phyloP scores from a whole-genome alignment of 2,888 invertebrate genomes.

The Ernsta delagoae region DNA sequence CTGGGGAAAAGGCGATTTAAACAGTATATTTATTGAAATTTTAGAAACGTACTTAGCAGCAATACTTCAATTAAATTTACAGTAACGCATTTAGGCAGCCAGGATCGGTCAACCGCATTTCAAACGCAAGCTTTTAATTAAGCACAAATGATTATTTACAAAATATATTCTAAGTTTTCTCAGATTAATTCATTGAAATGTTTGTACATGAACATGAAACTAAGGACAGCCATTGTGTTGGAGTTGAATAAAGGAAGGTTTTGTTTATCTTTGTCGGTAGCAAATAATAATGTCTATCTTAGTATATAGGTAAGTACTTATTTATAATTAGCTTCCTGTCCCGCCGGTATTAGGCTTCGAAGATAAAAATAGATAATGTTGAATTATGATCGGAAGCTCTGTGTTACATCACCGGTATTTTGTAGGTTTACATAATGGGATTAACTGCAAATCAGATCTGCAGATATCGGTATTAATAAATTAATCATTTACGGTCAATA shows the following conservation, averaged over 20 bases:
- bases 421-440: too few relatives aligned
- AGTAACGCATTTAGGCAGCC: background rate
- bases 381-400: background rate
- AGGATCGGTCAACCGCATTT: slow-evolving; percentile 27
- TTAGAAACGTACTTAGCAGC: background rate
- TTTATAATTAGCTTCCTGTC: background rate
- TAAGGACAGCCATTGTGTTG: slow-evolving; percentile 1
- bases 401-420: background rate
- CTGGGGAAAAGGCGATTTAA: background rate
- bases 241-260: slow-evolving; percentile 7
- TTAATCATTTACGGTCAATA: too few relatives aligned
- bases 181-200: background rate
- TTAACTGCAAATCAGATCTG: too few relatives aligned
- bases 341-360: background rate
- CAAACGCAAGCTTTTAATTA: slow-evolving; percentile 33
- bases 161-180: background rate
- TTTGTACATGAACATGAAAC: background rate
- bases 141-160: slow-evolving; percentile 11
- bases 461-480: too few relatives aligned
- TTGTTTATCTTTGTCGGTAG: background rate
- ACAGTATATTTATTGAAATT: background rate
- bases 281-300: background rate
- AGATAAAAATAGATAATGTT: background rate
- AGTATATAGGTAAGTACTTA: background rate
- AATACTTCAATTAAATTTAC: slow-evolving; percentile 20